Conservation (phyloP, 2,888 invertebrate genomes). For the Pecten maximus region DNA sequence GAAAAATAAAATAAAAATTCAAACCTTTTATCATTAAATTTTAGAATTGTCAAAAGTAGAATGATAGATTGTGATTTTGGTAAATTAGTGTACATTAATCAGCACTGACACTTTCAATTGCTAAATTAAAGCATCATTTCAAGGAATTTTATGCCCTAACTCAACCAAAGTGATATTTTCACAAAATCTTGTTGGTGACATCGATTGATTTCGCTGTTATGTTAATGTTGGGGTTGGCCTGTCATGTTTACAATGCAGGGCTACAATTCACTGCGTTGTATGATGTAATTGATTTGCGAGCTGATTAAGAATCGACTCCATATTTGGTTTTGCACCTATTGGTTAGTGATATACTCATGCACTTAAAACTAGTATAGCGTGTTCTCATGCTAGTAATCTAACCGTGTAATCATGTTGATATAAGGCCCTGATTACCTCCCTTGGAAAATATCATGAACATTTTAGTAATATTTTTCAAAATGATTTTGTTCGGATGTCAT, state of each 20-base stretch:
- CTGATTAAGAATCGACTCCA: not conserved
- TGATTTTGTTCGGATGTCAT: too few relatives aligned
- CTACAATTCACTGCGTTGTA: not conserved
- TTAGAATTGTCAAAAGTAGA: not conserved
- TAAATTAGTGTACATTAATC: not conserved
- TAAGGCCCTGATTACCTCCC: not conserved
- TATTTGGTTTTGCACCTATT: slow-evolving; percentile 2
- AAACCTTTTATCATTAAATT: too few relatives aligned
- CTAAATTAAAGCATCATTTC: not conserved
- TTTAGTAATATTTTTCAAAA: too few relatives aligned
- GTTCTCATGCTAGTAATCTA: not conserved
- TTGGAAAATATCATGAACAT: not conserved
- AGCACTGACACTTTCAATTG: not conserved
- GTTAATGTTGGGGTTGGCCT: not conserved
- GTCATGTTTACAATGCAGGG: not conserved
- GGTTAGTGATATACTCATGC: not conserved
- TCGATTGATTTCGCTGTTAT: not conserved
- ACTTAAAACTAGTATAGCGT: not conserved
- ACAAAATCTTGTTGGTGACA: not conserved
- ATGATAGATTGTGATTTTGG: not conserved
- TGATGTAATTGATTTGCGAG: not conserved
- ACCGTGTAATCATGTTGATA: not conserved
- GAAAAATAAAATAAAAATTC: too few relatives aligned
- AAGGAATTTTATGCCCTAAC: not conserved
- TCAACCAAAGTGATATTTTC: too few relatives aligned